Percentiles rank a stretch among this genome's conserved stretches.
Conservation (phyloP, 2,888 invertebrate species). For the Sinelater perroti region DNA sequence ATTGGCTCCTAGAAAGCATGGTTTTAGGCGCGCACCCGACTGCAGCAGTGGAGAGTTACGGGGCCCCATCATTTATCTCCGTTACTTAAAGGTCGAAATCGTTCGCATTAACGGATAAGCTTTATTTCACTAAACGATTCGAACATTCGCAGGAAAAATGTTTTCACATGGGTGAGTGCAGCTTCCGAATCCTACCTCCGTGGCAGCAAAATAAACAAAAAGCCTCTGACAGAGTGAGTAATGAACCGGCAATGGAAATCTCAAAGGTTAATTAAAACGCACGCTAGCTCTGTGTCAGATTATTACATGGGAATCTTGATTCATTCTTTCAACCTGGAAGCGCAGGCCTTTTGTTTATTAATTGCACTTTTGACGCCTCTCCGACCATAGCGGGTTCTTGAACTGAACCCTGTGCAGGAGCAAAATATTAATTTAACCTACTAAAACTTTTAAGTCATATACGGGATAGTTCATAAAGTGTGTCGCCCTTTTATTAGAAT, state of each 20-base stretch:
- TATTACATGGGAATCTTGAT: constrained; percentile 12
- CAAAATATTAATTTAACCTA: no score
- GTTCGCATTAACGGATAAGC: no score
- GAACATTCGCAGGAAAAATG: no score
- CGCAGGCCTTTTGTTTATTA: constrained; percentile 12
- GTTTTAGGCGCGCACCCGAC: constrained; percentile 19
- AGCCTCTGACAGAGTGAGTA: constrained; percentile 13
- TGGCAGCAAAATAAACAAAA: constrained; percentile 16
- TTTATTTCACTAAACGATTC: no score
- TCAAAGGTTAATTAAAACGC: constrained; percentile 20
- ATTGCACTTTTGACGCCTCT: constrained; percentile 4
- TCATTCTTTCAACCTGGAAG: constrained; percentile 12
- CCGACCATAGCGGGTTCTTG: no score
- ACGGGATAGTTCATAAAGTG: no score
- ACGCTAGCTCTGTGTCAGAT: constrained; percentile 15
- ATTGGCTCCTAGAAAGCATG: constrained; percentile 29
- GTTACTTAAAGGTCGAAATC: no score
- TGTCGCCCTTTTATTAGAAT: no score
- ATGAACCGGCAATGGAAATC: constrained; percentile 18
- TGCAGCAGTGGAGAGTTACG: constrained; percentile 7
- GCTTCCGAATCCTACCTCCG: no score
- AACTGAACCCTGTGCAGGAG: no score
- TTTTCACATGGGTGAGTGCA: no score
- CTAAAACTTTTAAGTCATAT: no score
- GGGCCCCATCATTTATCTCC: constrained; percentile 5